Percentiles rank a stretch among this genome's conserved stretches.
Evolutionary conservation across 2,888 invertebrate species (phyloP).

Genomic region (Phortica magna): DNA sequence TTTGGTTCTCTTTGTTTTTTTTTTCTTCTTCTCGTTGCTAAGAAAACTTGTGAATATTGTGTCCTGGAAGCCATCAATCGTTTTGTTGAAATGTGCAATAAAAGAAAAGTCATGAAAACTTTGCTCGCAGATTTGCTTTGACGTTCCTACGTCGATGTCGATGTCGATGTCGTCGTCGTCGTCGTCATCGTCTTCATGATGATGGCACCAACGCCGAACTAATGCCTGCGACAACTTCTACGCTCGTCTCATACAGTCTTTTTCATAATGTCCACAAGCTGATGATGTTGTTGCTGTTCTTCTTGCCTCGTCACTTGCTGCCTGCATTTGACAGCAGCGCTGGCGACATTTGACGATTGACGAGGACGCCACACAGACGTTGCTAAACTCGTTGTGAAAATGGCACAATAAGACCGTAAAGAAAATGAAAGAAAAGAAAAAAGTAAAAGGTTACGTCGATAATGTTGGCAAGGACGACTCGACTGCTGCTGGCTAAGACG

Average conservation of each 20-base stretch:
- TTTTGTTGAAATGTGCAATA: conserved; percentile 76
- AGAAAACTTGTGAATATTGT: conserved; percentile 74
- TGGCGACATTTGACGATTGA: conserved; percentile 74
- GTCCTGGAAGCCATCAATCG: conserved; percentile 77
- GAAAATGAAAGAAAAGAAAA: conserved; percentile 2
- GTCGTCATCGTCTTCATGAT: conserved; percentile 32
- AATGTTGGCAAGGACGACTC: conserved; percentile 5
- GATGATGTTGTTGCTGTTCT: conserved; percentile 48
- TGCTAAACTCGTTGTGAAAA: conserved; percentile 50
- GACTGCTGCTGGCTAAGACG: conserved; percentile 53
- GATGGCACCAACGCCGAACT: conserved; percentile 43
- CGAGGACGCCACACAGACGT: conserved; percentile 67
- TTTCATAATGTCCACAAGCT: neutral
- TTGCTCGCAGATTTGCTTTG: conserved; percentile 69
- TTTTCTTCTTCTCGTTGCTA: conserved; percentile 40
- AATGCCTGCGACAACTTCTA: conserved; percentile 69
- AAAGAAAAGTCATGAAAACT: conserved; percentile 75
- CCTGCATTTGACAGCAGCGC: conserved; percentile 69
- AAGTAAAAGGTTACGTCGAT: conserved; percentile 32
- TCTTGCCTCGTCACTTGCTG: conserved; percentile 52
- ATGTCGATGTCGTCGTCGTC: conserved; percentile 50
- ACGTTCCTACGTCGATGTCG: conserved; percentile 3
- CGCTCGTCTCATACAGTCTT: conserved; percentile 39
- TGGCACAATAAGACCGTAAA: conserved; percentile 39
- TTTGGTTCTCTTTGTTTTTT: conserved; percentile 32